These are phyloP conservation scores for Diarsia brunnea DNA, from an alignment of 2,888 invertebrate genomes.

Conservation along the genomic window DNA sequence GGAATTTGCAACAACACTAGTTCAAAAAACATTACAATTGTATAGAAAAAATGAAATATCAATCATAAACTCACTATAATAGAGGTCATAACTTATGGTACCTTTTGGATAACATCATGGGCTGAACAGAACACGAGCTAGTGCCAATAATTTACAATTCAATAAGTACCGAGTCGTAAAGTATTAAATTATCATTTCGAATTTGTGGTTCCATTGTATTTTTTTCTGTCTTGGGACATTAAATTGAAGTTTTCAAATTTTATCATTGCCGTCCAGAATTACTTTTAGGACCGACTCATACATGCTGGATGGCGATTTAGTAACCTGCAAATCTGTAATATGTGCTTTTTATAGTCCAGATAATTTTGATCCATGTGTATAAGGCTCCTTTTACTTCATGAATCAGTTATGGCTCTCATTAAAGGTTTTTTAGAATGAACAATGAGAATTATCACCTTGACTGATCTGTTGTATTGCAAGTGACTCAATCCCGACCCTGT, in stretches of 20 bases:
- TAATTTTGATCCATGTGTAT: neutral
- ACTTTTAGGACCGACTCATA: neutral
- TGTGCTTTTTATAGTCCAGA: neutral
- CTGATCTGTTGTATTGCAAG: neutral
- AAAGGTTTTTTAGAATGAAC: neutral
- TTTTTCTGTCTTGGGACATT: neutral
- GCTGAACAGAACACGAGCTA: slow-evolving; percentile 41
- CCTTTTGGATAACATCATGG: slow-evolving; percentile 33
- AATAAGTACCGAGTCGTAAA: slow-evolving; percentile 40
- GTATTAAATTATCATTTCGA: neutral
- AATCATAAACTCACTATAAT: neutral
- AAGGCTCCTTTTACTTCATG: neutral
- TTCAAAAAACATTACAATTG: no score
- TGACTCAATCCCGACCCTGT: neutral
- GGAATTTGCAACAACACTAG: neutral
- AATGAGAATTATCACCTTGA: neutral
- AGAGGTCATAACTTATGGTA: neutral
- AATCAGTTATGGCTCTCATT: neutral
- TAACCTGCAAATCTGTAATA: neutral
- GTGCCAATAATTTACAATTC: slow-evolving; percentile 41
- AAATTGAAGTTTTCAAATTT: neutral
- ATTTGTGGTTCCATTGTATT: neutral
- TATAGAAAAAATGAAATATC: no score
- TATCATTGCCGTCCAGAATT: neutral
- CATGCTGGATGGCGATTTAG: neutral